Evolutionary conservation across 2,113 vertebrate species (phyloP).

Genomic region (Coracopsis vasa): DNA sequence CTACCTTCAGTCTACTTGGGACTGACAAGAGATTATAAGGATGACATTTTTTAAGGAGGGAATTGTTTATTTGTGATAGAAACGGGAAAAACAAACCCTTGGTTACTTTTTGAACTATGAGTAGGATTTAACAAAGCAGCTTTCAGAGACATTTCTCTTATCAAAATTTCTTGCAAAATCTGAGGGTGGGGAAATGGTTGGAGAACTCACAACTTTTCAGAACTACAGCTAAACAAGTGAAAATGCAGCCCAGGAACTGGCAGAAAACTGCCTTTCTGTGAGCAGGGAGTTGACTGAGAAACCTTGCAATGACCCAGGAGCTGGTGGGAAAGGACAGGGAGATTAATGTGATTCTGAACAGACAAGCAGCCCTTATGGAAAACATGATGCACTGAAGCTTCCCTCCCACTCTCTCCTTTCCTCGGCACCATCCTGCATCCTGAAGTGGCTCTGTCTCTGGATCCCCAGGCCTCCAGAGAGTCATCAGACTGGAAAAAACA

Average conservation of each 20-base stretch:
- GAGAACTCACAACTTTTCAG: conserved; percentile 1
- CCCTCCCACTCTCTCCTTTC: not conserved
- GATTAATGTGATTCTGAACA: conserved; percentile 6
- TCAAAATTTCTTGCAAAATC: conserved; percentile 41
- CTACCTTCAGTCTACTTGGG: not conserved
- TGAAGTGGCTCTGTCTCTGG: not conserved
- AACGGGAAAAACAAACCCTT: not conserved
- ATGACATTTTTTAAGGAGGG: not conserved
- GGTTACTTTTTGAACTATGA: not conserved
- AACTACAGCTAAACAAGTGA: not conserved
- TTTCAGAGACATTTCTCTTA: not conserved
- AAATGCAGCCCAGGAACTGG: not conserved
- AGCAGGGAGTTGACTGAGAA: not conserved
- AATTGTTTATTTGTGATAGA: conserved; percentile 11
- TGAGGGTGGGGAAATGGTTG: conserved; percentile 23
- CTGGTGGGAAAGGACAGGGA: not conserved
- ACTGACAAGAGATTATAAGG: not conserved
- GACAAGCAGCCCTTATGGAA: not conserved
- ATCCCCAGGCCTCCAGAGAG: not conserved
- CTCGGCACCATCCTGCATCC: not conserved
- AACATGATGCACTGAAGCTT: not conserved
- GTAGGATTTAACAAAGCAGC: not conserved
- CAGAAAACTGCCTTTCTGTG: not conserved
- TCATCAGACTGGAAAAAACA: not conserved
- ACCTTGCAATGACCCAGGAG: conserved; percentile 22